Base-by-base conservation (phyloP, 2,888 invertebrate species). In the Petrolisthes manimaculis region DNA sequence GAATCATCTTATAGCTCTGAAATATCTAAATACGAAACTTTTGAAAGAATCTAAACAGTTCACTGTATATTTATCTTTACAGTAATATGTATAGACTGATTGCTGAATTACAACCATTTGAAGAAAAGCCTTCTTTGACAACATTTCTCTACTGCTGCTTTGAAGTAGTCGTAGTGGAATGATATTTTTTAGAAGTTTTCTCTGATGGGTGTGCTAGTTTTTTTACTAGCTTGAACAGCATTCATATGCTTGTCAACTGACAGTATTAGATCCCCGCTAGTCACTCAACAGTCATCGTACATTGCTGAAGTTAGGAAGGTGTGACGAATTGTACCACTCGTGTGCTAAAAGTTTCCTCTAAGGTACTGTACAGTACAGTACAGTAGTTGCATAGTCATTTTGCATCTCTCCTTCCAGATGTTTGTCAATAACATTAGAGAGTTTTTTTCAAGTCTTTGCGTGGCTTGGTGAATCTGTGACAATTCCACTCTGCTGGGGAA, bases 401-500 rank as follows among this genome's bases (percentile, higher is more conserved):
- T 37, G 37, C 37, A 37, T 37, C 37, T 37, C 37, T 37, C 37
- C 37, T 37, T 37, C 37, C 37, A 37, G 37, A 37, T 37, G 37
- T 37, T 37, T 71, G 79, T 87, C 87, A 80, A 74, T 87, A 79
- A 80, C 84, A 80, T 87, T 87, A 84, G 87, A 87, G 87, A 87
- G 81, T 71, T 87, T 84, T 74, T 83, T 81, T 61, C 18, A 61
- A 18, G 61, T 18, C 9, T 61, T 18, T 69, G 82, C 77, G 56
- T 84, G 88, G 88, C 88, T 84, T 55, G 75, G 84, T 88, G 88
- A 88, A 84, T 88, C 88, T 88, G 88, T 88, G 88, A 81, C 88
- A 88, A 81, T 88, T 88, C 88, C 88, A 84, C 84, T 67, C 80
- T 88, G 88, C 84, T 88, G 88, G 84, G 88, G 88, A 88, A 84